phyloP scores from a whole-genome alignment of 2,113 vertebrate genomes.

The Brachypteracias leptosomus region DNA sequence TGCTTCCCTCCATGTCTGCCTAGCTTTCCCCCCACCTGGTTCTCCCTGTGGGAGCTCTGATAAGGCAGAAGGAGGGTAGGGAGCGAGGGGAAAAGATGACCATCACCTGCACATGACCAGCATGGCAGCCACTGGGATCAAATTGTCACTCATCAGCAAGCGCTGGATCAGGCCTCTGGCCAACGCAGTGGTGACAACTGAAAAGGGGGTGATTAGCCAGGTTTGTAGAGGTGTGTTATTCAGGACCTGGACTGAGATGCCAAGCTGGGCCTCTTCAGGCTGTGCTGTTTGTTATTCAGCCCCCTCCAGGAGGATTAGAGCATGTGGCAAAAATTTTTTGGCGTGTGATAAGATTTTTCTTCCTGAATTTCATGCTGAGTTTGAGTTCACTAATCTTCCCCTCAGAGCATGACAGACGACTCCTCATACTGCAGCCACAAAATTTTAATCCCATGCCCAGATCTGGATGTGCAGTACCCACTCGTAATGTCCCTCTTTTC shows the following conservation, averaged over 20 bases:
- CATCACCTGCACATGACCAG: neutral
- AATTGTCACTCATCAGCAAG: neutral
- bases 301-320: neutral
- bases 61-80: neutral
- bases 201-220: neutral
- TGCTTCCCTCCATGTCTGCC: fast-evolving
- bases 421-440: neutral
- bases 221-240: neutral
- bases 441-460: neutral
- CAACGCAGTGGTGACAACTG: fast-evolving
- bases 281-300: neutral
- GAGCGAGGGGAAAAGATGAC: neutral
- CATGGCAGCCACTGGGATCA: fast-evolving
- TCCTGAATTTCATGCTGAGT: constrained; percentile 19
- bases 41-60: neutral
- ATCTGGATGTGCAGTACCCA: fast-evolving
- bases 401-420: neutral
- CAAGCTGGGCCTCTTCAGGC: neutral
- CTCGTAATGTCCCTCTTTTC: fast-evolving
- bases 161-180: neutral
- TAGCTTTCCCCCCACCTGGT: neutral
- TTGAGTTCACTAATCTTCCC: constrained; percentile 26
- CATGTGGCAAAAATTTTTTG: neutral
- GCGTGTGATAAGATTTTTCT: neutral
- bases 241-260: neutral